These are phyloP conservation scores for Panagrolaimus sp. DNA, from an alignment of 1,140 invertebrate genomes.

Conservation along the genomic window DNA sequence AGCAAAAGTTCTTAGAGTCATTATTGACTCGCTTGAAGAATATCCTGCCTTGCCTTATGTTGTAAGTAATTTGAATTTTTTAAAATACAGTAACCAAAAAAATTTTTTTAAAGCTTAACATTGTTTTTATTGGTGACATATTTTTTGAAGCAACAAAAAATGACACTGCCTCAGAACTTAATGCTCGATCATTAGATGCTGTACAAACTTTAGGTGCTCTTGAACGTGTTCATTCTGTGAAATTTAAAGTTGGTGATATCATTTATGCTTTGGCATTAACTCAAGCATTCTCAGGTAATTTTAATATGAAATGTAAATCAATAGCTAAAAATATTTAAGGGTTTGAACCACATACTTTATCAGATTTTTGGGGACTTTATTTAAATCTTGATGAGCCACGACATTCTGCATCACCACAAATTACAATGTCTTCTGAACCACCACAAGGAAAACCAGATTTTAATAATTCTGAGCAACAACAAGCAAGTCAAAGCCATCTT, in stretches of 20 bases:
- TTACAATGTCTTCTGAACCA: no score
- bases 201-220: constrained; percentile 38
- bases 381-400: no score
- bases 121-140: constrained; percentile 35
- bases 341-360: constrained; percentile 22
- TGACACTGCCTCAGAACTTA: constrained; percentile 23
- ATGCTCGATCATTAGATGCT: constrained; percentile 38
- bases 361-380: constrained; percentile 18
- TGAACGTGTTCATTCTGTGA: constrained; percentile 32
- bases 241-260: constrained; percentile 34
- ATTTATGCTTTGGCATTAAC: constrained; percentile 29
- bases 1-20: constrained; percentile 23
- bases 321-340: constrained; percentile 15
- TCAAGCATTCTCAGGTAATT: constrained; percentile 39
- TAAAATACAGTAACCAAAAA: neutral
- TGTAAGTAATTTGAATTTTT: constrained; percentile 13
- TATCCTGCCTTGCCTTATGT: constrained; percentile 30
- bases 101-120: constrained; percentile 33
- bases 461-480: constrained; percentile 2
- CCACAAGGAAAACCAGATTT: constrained; percentile 5
- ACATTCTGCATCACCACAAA: no score
- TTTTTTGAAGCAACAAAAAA: constrained; percentile 33
- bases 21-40: constrained; percentile 21
- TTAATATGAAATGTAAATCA: neutral
- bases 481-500: neutral